A percentile compares a stretch with the other conserved stretches of the same genome.
Evolutionary conservation across 2,113 vertebrate genomes (phyloP).

Genomic region (Carassius carassius): DNA sequence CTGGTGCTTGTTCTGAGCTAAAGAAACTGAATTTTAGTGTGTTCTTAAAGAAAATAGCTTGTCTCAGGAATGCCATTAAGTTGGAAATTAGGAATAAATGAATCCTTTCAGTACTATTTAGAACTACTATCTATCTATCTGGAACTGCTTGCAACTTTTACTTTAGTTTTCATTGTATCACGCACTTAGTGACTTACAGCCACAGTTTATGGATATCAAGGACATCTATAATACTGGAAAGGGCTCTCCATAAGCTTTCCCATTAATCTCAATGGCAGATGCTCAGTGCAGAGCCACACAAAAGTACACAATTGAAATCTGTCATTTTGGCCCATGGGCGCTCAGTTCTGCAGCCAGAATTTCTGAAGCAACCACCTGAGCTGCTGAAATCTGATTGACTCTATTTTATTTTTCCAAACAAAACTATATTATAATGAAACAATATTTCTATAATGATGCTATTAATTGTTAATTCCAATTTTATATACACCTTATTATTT

Average conservation of each 20-base stretch:
- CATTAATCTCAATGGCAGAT: slow-evolving; percentile 4
- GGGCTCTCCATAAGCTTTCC: not conserved
- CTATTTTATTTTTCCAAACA: not conserved
- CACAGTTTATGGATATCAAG: not conserved
- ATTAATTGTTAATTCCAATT: too few species aligned
- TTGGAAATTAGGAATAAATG: not conserved
- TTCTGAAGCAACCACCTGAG: not conserved
- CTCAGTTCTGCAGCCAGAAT: not conserved
- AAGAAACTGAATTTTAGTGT: not conserved
- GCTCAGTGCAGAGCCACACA: not conserved
- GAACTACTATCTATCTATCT: too few species aligned
- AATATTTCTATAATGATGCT: too few species aligned
- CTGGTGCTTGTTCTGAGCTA: not conserved
- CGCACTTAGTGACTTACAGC: not conserved
- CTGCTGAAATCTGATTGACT: not conserved
- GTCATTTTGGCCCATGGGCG: not conserved
- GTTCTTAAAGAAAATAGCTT: not conserved
- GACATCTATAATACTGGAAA: not conserved
- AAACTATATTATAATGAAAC: too few species aligned
- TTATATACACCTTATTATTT: too few species aligned
- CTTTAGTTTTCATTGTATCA: not conserved
- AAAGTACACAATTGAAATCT: not conserved
- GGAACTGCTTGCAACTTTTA: not conserved
- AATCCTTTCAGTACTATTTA: not conserved
- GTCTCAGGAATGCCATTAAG: not conserved